A percentile compares a stretch with the other conserved stretches of the same genome.
Evolutionary conservation across 37 sponge, comb jelly and placozoan species (phyloP).

Genomic region (Ephydatia muelleri): DNA sequence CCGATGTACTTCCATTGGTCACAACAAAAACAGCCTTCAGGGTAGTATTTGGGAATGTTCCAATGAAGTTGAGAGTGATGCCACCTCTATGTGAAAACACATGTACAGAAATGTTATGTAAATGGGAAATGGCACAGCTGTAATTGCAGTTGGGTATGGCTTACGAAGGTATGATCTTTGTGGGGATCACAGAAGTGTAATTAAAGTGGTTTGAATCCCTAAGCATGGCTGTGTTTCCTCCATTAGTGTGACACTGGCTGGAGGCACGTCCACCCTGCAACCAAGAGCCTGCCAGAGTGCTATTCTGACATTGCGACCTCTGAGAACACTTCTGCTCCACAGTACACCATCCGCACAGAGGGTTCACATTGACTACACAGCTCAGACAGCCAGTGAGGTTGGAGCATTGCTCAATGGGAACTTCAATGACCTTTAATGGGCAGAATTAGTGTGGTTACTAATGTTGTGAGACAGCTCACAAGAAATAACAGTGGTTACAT

Average conservation of each 20-base stretch:
- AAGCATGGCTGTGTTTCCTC: no score
- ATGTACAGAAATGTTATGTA: no score
- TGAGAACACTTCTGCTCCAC: conserved; percentile 87
- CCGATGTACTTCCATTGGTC: not conserved
- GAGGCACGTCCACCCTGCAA: not conserved
- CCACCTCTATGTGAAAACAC: not conserved
- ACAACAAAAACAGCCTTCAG: not conserved
- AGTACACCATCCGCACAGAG: conserved; percentile 92
- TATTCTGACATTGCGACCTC: conserved; percentile 62
- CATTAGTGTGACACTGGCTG: conserved; percentile 21
- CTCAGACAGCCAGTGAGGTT: conserved; percentile 27
- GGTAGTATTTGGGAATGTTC: not conserved
- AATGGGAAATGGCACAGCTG: not conserved
- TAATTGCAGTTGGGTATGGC: not conserved
- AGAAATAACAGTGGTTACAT: no score
- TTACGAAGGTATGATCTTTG: conserved; percentile 4
- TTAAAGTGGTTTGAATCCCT: not conserved
- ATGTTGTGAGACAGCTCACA: no score
- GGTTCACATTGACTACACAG: conserved; percentile 47
- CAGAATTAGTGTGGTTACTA: no score
- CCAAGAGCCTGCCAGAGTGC: conserved; percentile 30
- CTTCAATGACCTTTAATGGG: conserved; percentile 29
- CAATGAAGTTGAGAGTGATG: not conserved
- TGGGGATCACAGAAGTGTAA: not conserved
- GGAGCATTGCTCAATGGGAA: conserved; percentile 60